Conservation (phyloP, 2,888 invertebrate species). For the Athalia cordata region DNA sequence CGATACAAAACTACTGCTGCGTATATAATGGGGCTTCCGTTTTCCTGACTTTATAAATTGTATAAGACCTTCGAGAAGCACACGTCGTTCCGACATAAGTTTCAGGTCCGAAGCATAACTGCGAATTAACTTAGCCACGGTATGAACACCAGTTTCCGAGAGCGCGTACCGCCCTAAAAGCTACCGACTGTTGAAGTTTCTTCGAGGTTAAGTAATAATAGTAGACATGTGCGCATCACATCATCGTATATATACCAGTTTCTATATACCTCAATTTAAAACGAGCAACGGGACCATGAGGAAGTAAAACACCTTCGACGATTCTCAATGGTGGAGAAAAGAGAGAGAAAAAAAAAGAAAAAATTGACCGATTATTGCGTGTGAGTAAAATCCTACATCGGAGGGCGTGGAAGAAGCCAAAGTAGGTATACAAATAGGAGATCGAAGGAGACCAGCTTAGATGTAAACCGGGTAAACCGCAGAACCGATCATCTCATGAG, state of each 20-base stretch:
- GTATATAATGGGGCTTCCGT: background rate
- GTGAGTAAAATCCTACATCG: too few relatives aligned
- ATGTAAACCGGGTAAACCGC: background rate
- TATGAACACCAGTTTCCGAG: background rate
- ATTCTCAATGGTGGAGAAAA: background rate
- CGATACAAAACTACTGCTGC: conserved; percentile 9
- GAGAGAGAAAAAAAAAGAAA: too few relatives aligned
- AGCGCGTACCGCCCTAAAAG: conserved; percentile 22
- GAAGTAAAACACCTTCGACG: conserved; percentile 17
- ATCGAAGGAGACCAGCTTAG: too few relatives aligned
- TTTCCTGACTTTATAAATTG: too few relatives aligned
- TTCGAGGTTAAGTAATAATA: background rate
- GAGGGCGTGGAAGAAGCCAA: too few relatives aligned
- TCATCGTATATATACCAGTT: conserved; percentile 4
- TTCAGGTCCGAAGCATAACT: conserved; percentile 5
- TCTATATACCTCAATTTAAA: conserved; percentile 5
- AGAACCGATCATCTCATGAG: background rate
- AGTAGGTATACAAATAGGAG: too few relatives aligned
- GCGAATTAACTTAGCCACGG: conserved; percentile 36
- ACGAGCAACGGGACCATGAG: background rate
- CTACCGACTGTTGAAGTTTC: conserved; percentile 9
- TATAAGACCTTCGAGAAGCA: too few relatives aligned
- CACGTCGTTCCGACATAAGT: background rate
- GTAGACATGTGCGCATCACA: background rate
- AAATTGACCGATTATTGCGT: too few relatives aligned